phyloP scores from a whole-genome alignment of 35 echinoderm and acorn worm species.

The Apostichopus californicus region DNA sequence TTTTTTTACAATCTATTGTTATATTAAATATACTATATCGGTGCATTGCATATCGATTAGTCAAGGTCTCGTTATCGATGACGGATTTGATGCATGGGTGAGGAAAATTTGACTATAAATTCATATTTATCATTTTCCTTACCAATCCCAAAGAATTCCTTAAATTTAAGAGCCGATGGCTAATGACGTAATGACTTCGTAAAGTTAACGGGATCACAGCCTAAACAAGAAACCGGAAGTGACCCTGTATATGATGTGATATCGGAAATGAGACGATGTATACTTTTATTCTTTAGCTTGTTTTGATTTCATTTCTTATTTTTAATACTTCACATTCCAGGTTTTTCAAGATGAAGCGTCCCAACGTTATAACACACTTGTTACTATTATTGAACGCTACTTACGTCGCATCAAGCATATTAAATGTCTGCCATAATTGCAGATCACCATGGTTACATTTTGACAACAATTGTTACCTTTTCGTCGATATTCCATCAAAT shows the following conservation, averaged over 20 bases:
- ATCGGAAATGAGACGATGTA: background rate
- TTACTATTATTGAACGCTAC: background rate
- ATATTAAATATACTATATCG: too few species aligned
- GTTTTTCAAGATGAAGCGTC: background rate
- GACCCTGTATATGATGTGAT: background rate
- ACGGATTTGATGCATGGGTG: too few species aligned
- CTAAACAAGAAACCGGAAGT: too few species aligned
- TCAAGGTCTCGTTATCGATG: too few species aligned
- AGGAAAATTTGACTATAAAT: too few species aligned
- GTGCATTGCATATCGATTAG: too few species aligned
- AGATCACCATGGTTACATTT: conserved; percentile 19
- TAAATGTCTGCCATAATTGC: background rate
- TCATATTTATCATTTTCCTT: too few species aligned
- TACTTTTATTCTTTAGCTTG: background rate
- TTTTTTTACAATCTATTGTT: too few species aligned
- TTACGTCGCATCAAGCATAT: background rate
- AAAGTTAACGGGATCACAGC: too few species aligned
- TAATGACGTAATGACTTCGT: too few species aligned
- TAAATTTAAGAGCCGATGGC: too few species aligned
- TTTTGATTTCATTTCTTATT: background rate
- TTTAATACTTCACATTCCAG: background rate
- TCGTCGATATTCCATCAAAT: conserved; percentile 22
- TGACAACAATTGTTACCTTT: conserved; percentile 35
- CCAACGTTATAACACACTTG: background rate
- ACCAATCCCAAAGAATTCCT: too few species aligned